Percentiles rank a stretch among this genome's conserved stretches.
Evolutionary conservation across 2,113 vertebrate genomes (phyloP).

Genomic region (Bubalus kerabau): DNA sequence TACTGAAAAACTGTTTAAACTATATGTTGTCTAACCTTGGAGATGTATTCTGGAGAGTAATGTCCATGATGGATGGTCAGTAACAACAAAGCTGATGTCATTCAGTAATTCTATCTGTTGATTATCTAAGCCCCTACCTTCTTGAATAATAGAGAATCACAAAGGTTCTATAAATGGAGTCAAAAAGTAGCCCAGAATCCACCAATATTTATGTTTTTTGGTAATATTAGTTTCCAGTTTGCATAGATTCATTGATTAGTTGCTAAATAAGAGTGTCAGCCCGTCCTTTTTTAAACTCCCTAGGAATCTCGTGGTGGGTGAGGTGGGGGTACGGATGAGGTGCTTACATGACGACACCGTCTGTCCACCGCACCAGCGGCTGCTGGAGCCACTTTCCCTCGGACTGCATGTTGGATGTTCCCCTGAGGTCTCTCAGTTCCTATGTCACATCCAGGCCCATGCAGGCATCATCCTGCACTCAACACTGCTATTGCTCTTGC

Average conservation of each 20-base stretch:
- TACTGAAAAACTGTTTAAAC: neutral
- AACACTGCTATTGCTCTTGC: neutral
- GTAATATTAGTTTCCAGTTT: neutral
- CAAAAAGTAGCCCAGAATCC: neutral
- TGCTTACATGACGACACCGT: neutral
- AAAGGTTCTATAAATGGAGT: neutral
- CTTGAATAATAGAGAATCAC: neutral
- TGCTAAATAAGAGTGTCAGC: neutral
- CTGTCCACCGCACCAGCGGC: neutral
- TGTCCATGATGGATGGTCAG: neutral
- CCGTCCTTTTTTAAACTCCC: neutral
- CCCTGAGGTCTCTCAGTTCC: neutral
- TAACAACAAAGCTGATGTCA: neutral
- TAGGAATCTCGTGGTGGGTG: neutral
- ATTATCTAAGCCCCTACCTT: neutral
- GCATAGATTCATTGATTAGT: neutral
- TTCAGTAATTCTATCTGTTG: neutral
- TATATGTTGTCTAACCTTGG: neutral
- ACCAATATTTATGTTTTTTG: neutral
- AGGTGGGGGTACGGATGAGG: neutral
- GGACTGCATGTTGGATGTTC: neutral
- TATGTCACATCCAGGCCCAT: neutral
- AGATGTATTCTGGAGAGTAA: neutral
- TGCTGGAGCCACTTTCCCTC: neutral
- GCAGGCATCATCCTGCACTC: neutral